Evolutionary conservation across 1,140 invertebrate genomes (phyloP), one percentile per base, ranked within the genome.

Genomic region (Rhopalosiphum maidis): DNA sequence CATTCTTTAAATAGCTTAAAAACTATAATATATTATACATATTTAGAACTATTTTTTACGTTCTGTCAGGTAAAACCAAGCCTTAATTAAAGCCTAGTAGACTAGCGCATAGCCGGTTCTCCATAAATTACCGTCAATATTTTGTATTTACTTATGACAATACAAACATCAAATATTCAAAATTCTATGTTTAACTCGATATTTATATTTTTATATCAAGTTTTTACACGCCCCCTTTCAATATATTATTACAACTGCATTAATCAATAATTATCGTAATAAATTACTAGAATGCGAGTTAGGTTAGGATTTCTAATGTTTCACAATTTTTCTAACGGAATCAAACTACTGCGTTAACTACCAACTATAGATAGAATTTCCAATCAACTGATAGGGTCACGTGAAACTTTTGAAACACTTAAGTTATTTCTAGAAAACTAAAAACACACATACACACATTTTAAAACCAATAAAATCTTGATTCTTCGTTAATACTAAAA

Each of bases 101-200:
- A 77, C 30, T n/a, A n/a, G n/a, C n/a, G n/a, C 4, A 0, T n/a
- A 1, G 4, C 15, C 15, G 5, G 15, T n/a, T 77, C n/a, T n/a
- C 11, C 30, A 30, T 30, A 60, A 77, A 60, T 30, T 68, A 77
- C 9, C 4, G 60, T 77, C 30, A 35, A n/a, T 77, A 77, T 77
- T 77, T 7, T n/a, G 11, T 77, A 77, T n/a, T 77, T 77, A 77
- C 5, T 77, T 77, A 77, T 77, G 15, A 68, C 15, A 35, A n/a
- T 15, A n/a, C 21, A 6, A n/a, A 77, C n/a, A n/a, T n/a, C 30
- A 77, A n/a, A 35, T n/a, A 18, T 77, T n/a, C 60, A 18, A 77
- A 77, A 68, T 68, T n/a, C 25, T 18, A n/a, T n/a, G 4, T 68
- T n/a, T 77, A n/a, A 4, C 60, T 68, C 11, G 30, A n/a, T 68